Evolutionary conservation across 1,140 invertebrate species (phyloP).

Genomic region (Aphaenogaster ashmeadi): DNA sequence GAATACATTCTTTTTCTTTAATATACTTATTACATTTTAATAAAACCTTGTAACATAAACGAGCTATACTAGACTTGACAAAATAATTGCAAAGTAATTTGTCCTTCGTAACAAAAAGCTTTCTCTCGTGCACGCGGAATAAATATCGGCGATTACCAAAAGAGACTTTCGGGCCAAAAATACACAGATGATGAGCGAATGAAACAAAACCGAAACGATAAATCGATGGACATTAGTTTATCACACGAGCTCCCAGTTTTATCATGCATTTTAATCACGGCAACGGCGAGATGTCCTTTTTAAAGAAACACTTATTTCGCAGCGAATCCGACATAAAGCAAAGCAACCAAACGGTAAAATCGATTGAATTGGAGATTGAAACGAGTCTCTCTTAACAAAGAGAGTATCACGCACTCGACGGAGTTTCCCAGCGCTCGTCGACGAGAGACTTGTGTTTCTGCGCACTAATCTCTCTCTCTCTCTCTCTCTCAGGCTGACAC

Average conservation of each 20-base stretch:
- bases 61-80: not conserved
- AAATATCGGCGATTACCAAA: not conserved
- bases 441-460: not conserved
- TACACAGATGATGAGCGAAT: not conserved
- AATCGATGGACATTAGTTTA: not conserved
- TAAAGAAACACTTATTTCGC: not conserved
- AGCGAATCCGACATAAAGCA: not conserved
- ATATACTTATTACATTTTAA: not conserved
- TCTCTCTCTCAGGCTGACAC: slow-evolving; percentile 2
- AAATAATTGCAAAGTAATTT: not conserved
- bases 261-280: slow-evolving; percentile 8
- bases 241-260: slow-evolving; percentile 2
- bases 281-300: not conserved
- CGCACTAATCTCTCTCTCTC: not conserved
- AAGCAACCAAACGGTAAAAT: slow-evolving; percentile 15
- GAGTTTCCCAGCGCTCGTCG: not conserved
- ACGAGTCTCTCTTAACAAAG: slow-evolving; percentile 26
- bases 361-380: slow-evolving; percentile 44
- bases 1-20: not conserved
- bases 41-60: not conserved
- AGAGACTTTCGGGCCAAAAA: not conserved
- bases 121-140: not conserved
- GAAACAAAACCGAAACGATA: not conserved
- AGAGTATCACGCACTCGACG: not conserved
- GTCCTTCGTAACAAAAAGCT: not conserved